Conservation (phyloP, 2,888 invertebrate species). For the Drosophila lutescens region DNA sequence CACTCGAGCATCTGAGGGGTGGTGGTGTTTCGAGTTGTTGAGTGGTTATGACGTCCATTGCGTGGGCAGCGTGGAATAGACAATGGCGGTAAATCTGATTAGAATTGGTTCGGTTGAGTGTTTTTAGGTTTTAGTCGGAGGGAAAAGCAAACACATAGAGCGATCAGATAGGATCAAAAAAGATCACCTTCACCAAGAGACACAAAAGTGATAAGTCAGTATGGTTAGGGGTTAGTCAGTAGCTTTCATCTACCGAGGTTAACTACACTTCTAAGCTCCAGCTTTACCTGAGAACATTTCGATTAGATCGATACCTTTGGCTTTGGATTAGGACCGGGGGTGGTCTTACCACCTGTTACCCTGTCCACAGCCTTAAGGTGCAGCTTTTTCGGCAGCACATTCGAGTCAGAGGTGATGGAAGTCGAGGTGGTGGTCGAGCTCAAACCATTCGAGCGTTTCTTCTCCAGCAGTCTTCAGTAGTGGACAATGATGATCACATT, state of each 20-base stretch:
- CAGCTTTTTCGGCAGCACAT: constrained; percentile 64
- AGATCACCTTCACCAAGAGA: constrained; percentile 14
- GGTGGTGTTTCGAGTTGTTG: neutral
- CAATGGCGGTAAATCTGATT: constrained; percentile 50
- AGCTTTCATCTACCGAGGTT: constrained; percentile 2
- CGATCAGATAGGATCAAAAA: neutral
- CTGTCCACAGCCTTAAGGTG: constrained; percentile 50
- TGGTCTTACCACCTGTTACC: neutral
- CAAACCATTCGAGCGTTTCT: constrained; percentile 68
- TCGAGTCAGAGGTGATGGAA: constrained; percentile 63
- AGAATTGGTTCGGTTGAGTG: constrained; percentile 32
- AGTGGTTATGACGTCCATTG: constrained; percentile 46
- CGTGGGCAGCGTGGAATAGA: constrained; percentile 48
- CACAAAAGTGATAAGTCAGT: neutral
- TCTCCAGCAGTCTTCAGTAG: constrained; percentile 71
- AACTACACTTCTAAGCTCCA: neutral
- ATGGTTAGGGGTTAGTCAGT: constrained; percentile 4
- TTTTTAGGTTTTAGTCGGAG: neutral
- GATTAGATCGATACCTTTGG: constrained; percentile 20
- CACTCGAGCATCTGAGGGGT: constrained; percentile 75
- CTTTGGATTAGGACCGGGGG: neutral
- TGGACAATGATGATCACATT: constrained; percentile 12
- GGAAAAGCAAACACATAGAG: constrained; percentile 6
- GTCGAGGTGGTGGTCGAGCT: constrained; percentile 77
- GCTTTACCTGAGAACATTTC: constrained; percentile 28